Base-by-base conservation (phyloP, 1,140 invertebrate species). In the Drosophila sechellia region DNA sequence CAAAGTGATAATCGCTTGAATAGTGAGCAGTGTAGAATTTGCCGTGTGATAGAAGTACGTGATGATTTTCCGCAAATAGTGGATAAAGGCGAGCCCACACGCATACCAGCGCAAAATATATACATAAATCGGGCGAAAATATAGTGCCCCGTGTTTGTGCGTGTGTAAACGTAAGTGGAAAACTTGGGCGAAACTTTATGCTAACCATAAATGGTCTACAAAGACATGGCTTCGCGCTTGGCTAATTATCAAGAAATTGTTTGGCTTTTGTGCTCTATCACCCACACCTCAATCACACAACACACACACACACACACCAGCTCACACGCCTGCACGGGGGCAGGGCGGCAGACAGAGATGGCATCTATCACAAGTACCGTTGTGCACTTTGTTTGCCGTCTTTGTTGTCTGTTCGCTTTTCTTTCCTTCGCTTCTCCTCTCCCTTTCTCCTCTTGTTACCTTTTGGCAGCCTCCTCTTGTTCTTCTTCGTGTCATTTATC, bases 151-250 rank as follows among this genome's bases (percentile, higher is more conserved):
- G 64, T 58, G 48, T 37, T 64, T 61, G 54, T 42, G 49, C 45
- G 57, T 58, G 54, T 59, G 48, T 66, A 46, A 63, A 60, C 45
- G 60, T 61, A 42, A 85, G 68, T 71, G 68, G 37, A 70, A 70
- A 71, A 56, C 42, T 70, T 56, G 42, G 40, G 27, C 65, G 52
- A 76, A 57, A 69, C 50, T 55, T 71, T 54, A 34, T 69, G 53
- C 39, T 52, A 49, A 43, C 34, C 37, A 57, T 48, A 50, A 61
- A 79, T 48, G 54, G 64, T 63, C 27, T 17, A 73, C 53, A 65
- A 78, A 72, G 78, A 70, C 61, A 70, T 60, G 61, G 49, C 64
- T 85, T 85, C 55, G 68, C 83, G 81, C 81, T 86, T 86, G 81
- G 81, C 52, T 86, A 81, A 85, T 86, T 85, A 81, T 61, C 43